phyloP scores from a whole-genome alignment of 2,113 vertebrate genomes.

The Anas platyrhynchos region DNA sequence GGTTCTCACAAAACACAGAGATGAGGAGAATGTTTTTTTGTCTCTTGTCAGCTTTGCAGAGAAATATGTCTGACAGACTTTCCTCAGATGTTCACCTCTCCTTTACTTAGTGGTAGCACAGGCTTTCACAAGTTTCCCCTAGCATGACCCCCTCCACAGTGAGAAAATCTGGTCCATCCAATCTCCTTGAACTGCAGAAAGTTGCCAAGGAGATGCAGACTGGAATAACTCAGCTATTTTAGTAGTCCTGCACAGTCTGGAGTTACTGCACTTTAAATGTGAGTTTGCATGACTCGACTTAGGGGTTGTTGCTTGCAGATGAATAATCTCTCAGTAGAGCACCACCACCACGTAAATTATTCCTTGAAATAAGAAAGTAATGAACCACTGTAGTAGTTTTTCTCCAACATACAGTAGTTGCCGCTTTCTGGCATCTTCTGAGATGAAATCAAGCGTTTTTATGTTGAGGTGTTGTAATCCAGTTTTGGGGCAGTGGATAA shows the following conservation, averaged over 20 bases:
- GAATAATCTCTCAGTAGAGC: neutral
- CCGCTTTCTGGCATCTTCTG: neutral
- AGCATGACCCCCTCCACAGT: accelerated
- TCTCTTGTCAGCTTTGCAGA: neutral
- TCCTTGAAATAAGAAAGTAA: neutral
- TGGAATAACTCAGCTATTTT: neutral
- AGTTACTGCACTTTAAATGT: neutral
- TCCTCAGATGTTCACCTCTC: neutral
- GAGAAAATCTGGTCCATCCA: neutral
- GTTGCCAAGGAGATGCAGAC: neutral
- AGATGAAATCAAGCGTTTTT: neutral
- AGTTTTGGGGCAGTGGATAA: neutral
- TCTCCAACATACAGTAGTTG: accelerated
- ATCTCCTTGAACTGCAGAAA: neutral
- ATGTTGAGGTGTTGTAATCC: no score
- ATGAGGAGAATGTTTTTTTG: neutral
- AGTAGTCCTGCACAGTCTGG: neutral
- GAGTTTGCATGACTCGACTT: neutral
- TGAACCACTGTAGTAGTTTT: accelerated
- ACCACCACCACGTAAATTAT: neutral
- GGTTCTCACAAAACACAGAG: neutral
- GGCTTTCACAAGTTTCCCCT: neutral
- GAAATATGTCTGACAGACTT: neutral
- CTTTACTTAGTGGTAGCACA: accelerated
- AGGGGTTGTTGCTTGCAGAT: neutral